Evolutionary conservation across 2,797 vertebrate genomes (phyloP), one percentile per base, ranked within the genome.

Genomic region (Lutjanus campechanus): DNA sequence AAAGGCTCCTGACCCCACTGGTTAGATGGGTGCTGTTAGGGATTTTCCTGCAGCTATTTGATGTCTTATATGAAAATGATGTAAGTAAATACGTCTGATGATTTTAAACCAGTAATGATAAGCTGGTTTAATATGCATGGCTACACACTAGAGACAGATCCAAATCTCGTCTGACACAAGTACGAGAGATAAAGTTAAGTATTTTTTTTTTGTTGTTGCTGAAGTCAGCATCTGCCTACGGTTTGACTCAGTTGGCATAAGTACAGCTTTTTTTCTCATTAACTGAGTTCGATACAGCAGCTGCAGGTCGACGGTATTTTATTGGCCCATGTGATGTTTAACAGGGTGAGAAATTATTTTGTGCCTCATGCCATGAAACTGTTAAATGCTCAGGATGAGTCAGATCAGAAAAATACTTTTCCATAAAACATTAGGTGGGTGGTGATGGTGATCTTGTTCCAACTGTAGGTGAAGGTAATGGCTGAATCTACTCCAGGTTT

Each of bases 1-100:
- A 91, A 78, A 78, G 49, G 47, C 9, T 63, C 47, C 76, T 65
- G 56, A 69, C 79, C 61, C 70, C 10, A 50, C 69, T 65, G 83
- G 83, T 72, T 71, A 56, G 80, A 82, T n/a, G 1, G 16, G 64
- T 54, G 17, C 56, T 60, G 50, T 53, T 64, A 5, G 77, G 83
- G 82, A 64, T 56, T 87, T 81, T 73, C 81, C 85, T 47, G 8
- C 44, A 47, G 55, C 64, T 41, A 53, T 71, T 69, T 67, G 5
- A 16, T 47, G 43, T n/a, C 43, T 60, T 71, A 11, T 40, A 41
- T 29, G 15, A 66, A 65, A 60, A 76, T 36, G 11, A 43, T 43
- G 29, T 8, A 20, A 13, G 12, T 11, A 54, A 50, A 77, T 61
- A 11, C 5, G n/a, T 46, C 9, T 54, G 5, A n/a, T 17, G 8